Evolutionary conservation across 2,888 invertebrate species (phyloP), one percentile per base, ranked within the genome.

Genomic region (Plebejus argus): DNA sequence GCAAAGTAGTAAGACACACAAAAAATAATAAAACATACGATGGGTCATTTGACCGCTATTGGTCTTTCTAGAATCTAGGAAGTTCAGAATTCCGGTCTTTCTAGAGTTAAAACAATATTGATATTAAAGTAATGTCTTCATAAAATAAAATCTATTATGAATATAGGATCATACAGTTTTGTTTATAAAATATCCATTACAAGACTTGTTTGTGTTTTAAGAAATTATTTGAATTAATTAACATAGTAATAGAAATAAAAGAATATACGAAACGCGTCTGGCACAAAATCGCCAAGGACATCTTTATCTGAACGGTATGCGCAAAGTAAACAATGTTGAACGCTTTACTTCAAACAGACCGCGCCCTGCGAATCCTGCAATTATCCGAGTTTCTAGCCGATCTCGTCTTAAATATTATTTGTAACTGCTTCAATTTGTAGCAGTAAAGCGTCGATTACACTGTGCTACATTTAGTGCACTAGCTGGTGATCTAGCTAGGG

Each of bases 291-390:
- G 85, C 89, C 93, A 93, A 92, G 94, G 93, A 92, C 92, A 92
- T 89, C 90, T 92, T 91, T 92, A 93, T 93, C 91, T 90, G 89
- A 86, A 86, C 84, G 92, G 92, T 89, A 93, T 93, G 91, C 87
- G 90, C 87, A 89, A 85, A 88, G 91, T 92, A 93, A 93, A 93
- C 92, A 93, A 85, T 90, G 87, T 88, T 89, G 86, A 86, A 87
- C 87, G 86, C 86, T 89, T 87, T 89, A 89, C 89, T 85, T 85
- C 85, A 87, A 85, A 84, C 84, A 80, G 78, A 86, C 87, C 89
- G 86, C 88, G 85, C 90, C 89, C 86, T 84, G 79, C 83, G 45
- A 77, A 82, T 71, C 83, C 82, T 77, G 77, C 78, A 82, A 82
- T 84, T 85, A 84, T 81, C 78, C 80, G 78, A 76, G 79, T 76